phyloP scores from a whole-genome alignment of 2,888 invertebrate genomes.

The Cactoblastis cactorum region DNA sequence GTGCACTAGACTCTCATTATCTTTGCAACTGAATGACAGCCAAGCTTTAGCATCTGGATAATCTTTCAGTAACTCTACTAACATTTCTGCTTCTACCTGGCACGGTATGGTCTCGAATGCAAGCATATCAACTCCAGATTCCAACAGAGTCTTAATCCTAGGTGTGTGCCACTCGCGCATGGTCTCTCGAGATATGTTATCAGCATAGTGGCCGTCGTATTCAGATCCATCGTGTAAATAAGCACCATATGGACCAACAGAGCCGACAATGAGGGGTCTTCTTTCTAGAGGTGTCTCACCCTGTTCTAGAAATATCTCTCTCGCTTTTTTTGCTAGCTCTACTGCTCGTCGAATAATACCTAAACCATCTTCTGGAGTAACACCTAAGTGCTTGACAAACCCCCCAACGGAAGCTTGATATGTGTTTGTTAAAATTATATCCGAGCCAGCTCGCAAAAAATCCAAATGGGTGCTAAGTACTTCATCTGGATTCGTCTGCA shows the following conservation, averaged over 20 bases:
- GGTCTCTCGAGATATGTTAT: slow-evolving; percentile 76
- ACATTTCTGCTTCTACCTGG: slow-evolving; percentile 87
- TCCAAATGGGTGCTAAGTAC: slow-evolving; percentile 88
- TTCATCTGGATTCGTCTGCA: slow-evolving; percentile 87
- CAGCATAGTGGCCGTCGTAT: slow-evolving; percentile 89
- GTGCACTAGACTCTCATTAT: slow-evolving; percentile 80
- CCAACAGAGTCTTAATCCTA: slow-evolving; percentile 86
- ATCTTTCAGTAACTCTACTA: slow-evolving; percentile 87
- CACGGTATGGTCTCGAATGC: slow-evolving; percentile 96
- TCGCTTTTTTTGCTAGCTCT: slow-evolving; percentile 84
- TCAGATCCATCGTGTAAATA: slow-evolving; percentile 93
- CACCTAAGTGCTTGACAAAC: slow-evolving; percentile 84
- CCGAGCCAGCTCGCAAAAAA: slow-evolving; percentile 90
- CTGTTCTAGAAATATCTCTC: slow-evolving; percentile 78
- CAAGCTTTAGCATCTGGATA: slow-evolving; percentile 90
- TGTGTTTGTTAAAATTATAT: slow-evolving; percentile 91
- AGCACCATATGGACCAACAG: slow-evolving; percentile 95
- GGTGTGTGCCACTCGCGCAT: slow-evolving; percentile 91
- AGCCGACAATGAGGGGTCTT: slow-evolving; percentile 86
- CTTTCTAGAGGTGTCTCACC: slow-evolving; percentile 35
- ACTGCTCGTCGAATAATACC: slow-evolving; percentile 86
- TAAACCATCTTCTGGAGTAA: slow-evolving; percentile 83
- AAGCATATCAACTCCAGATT: slow-evolving; percentile 90
- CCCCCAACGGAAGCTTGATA: slow-evolving; percentile 92
- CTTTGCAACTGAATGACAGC: slow-evolving; percentile 91